Conservation (phyloP, 2,888 invertebrate genomes). For the Parapristionchus giblindavisi region DNA sequence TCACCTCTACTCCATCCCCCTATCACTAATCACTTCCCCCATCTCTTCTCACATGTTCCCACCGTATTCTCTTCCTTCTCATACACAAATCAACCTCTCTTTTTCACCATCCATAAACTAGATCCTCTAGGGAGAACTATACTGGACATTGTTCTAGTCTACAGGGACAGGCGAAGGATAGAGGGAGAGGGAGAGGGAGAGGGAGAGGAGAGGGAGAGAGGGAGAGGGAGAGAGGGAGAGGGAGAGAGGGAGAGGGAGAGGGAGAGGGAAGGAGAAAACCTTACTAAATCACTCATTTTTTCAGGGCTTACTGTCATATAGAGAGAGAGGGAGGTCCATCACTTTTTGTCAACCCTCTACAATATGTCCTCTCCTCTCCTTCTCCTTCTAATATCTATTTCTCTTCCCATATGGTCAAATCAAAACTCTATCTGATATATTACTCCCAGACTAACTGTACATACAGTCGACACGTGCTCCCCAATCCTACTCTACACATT, state of each 20-base stretch:
- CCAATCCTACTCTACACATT: too few species aligned
- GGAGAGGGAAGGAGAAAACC: background rate
- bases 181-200: background rate
- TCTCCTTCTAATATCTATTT: background rate
- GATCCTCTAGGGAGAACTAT: background rate
- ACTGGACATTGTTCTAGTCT: too few species aligned
- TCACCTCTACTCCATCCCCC: background rate
- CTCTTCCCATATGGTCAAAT: background rate
- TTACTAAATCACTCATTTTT: background rate
- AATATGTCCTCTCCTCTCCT: background rate
- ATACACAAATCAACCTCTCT: background rate
- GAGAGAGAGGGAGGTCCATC: too few species aligned
- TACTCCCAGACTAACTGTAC: too few species aligned
- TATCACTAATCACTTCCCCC: conserved; percentile 22
- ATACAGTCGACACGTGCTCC: too few species aligned
- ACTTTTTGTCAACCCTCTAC: background rate
- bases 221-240: background rate
- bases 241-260: conserved; percentile 3
- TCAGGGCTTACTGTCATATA: too few species aligned
- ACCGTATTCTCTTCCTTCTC: background rate
- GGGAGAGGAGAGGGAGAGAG: background rate
- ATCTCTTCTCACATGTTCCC: background rate
- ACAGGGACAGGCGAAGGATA: too few species aligned
- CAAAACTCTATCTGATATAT: too few species aligned
- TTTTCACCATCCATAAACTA: background rate